Base-by-base conservation (phyloP, 2,888 invertebrate genomes). In the Corbicula japonica region DNA sequence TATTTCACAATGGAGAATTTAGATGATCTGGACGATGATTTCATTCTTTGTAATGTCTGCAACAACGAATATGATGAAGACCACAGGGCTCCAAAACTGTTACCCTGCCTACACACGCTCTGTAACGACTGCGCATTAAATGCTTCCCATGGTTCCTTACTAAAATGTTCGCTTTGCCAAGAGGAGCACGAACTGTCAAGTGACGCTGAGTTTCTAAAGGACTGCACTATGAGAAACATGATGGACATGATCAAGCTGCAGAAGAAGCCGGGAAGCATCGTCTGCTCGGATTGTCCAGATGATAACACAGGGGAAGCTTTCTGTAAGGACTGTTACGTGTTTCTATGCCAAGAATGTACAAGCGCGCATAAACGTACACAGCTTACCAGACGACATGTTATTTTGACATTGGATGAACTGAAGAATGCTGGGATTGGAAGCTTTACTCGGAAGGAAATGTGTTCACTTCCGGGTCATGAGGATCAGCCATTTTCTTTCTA, bases 221-320 rank as follows among this genome's bases (percentile, higher is more conserved):
- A 84, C 26, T 84, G 79, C 48, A 83, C 87, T 10, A 84, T 83
- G 68, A 65, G 71, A n/a, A 87, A 87, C 34, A 85, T 85, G 77
- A 75, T 85, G 71, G 87, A 87, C 35, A 77, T 87, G 74, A 78
- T 87, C 18, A 80, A 82, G 18, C 68, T 87, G n/a, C 84, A 87
- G 46, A 73, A 80, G 28, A 82, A 85, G 21, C 80, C 87, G 2
- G 68, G 77, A 3, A 80, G 77, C 23, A 83, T 87, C 34, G 52
- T 77, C 21, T 87, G 87, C 58, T 85, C 84, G 5, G 87, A 87
- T 52, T 87, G 87, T 34, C 87, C 87, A 6, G 87, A 87, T 30
- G 56, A 80, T 48, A 82, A 78, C n/a, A 71, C 66, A 18, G 87
- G 84, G 10, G 78, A 78, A 10, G 35, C 65, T 3, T 87, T 87